Conservation (phyloP, 2,797 vertebrate genomes). For the Carduelis carduelis region DNA sequence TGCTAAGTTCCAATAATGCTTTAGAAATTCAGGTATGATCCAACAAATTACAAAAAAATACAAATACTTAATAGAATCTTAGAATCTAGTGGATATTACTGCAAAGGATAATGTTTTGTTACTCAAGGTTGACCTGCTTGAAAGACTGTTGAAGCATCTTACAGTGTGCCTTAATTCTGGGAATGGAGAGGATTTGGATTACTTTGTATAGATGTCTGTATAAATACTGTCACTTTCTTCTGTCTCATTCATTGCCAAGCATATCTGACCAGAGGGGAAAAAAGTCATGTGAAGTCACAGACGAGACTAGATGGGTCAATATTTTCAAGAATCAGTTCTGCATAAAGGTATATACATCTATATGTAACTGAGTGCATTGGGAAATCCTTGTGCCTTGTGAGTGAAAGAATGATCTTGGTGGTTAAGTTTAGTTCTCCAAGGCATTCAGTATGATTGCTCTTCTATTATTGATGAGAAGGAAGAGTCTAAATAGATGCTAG, state of each 20-base stretch:
- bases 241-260: not conserved
- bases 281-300: not conserved
- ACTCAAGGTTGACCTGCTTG: not conserved
- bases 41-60: not conserved
- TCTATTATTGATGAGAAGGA: not conserved
- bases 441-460: not conserved
- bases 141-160: not conserved
- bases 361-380: not conserved
- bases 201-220: not conserved
- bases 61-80: not conserved
- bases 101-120: not conserved
- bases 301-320: not conserved
- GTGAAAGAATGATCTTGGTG: not conserved
- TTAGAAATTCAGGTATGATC: not conserved
- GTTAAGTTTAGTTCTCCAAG: not conserved
- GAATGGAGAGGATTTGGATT: not conserved
- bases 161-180: not conserved
- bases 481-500: not conserved
- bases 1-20: not conserved
- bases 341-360: not conserved
- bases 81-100: not conserved
- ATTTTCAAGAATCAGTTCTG: not conserved
- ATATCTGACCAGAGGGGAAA: not conserved
- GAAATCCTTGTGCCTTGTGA: not conserved
- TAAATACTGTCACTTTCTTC: not conserved